A percentile compares a stretch with the other conserved stretches of the same genome.
These are phyloP conservation scores for Rhopalosiphum nymphaeae DNA, from an alignment of 2,888 invertebrate genomes.

Conservation along the genomic window DNA sequence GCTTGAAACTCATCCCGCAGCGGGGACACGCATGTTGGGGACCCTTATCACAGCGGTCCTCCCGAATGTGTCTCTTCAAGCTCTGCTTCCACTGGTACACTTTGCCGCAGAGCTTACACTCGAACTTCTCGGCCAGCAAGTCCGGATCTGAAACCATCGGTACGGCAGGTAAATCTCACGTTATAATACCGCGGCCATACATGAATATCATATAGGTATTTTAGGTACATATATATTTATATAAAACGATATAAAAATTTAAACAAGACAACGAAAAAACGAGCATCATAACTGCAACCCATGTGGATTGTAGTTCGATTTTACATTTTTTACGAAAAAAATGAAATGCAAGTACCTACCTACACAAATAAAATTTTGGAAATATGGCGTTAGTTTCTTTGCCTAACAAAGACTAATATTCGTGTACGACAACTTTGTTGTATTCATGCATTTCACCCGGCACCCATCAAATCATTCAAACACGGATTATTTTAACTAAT, in stretches of 20 bases:
- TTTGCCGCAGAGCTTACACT: constrained; percentile 77
- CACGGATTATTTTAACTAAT: neutral
- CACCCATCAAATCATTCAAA: neutral
- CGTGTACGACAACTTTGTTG: neutral
- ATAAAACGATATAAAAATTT: neutral
- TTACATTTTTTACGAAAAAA: neutral
- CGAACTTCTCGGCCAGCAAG: constrained; percentile 65
- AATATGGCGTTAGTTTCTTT: neutral
- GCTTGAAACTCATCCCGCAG: constrained; percentile 70
- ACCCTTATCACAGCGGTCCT: constrained; percentile 76
- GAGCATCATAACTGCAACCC: neutral
- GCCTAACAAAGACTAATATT: neutral
- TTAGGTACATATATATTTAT: neutral
- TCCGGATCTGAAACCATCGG: constrained; percentile 64
- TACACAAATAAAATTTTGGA: neutral
- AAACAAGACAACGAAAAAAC: neutral
- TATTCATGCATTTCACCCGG: neutral
- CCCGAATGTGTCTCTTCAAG: constrained; percentile 72
- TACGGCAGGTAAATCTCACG: neutral
- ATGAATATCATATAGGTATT: neutral
- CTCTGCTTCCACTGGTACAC: constrained; percentile 77
- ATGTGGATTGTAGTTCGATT: neutral
- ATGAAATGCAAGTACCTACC: neutral
- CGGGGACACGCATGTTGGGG: constrained; percentile 80
- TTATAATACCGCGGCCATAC: neutral